phyloP scores from a whole-genome alignment of 2,797 vertebrate species.

The Melanotaenia maccullochi region DNA sequence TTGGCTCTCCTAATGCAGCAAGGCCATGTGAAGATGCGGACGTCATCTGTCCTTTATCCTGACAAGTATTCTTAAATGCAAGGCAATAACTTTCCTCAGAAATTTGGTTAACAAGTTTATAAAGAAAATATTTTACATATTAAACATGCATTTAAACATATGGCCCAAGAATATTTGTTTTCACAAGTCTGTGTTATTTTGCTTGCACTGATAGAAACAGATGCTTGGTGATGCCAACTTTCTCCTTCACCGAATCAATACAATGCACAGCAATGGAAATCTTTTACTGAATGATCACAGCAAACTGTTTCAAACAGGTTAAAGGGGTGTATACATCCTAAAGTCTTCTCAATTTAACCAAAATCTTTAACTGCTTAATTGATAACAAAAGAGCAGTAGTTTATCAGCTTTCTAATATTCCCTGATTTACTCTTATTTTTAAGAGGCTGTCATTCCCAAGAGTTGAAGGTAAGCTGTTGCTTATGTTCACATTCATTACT shows the following conservation, averaged over 20 bases:
- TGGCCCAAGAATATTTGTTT: background rate
- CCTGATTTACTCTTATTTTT: background rate
- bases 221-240: background rate
- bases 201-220: background rate
- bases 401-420: background rate
- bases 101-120: background rate
- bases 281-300: background rate
- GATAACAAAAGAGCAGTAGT: background rate
- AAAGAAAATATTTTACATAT: background rate
- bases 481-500: background rate
- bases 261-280: background rate
- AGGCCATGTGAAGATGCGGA: background rate
- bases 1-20: background rate
- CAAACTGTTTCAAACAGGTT: constrained; percentile 3
- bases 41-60: background rate
- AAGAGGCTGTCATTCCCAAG: background rate
- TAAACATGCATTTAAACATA: background rate
- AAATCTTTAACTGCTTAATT: background rate
- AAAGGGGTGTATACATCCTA: background rate
- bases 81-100: background rate
- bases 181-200: background rate
- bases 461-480: constrained; percentile 9
- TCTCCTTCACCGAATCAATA: background rate
- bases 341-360: background rate
- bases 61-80: background rate